phyloP scores from a whole-genome alignment of 1,140 invertebrate species.

The Lycorma delicatula region DNA sequence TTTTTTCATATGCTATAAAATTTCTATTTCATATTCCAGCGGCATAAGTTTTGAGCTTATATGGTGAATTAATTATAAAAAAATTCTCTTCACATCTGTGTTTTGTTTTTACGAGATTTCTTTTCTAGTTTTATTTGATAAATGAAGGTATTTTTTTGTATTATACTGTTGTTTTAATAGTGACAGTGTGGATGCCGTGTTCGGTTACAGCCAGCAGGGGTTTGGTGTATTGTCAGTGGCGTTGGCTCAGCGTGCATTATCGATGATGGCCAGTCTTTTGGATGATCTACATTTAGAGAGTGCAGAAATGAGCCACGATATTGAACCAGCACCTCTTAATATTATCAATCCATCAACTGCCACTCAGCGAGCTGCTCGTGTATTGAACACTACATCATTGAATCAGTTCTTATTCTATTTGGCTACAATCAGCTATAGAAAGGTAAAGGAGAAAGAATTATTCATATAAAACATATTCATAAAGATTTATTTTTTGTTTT shows the following conservation, averaged over 20 bases:
- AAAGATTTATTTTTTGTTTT: too few relatives aligned
- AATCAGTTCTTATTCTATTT: constrained; percentile 78
- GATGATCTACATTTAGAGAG: constrained; percentile 56
- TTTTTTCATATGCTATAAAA: too few relatives aligned
- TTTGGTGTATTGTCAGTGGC: constrained; percentile 76
- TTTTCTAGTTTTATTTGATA: background rate
- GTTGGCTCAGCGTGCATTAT: constrained; percentile 61
- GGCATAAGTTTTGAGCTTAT: too few relatives aligned
- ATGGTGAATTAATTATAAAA: too few relatives aligned
- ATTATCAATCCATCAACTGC: constrained; percentile 52
- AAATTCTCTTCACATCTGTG: background rate
- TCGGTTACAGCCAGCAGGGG: constrained; percentile 55
- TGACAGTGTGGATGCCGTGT: background rate
- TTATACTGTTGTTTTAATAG: background rate
- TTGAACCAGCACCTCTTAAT: constrained; percentile 36
- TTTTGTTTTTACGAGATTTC: background rate
- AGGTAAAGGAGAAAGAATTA: too few relatives aligned
- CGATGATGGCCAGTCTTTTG: constrained; percentile 52
- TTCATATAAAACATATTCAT: too few relatives aligned
- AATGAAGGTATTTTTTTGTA: background rate
- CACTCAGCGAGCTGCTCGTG: constrained; percentile 53
- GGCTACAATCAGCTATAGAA: constrained; percentile 80
- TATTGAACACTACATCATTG: constrained; percentile 52
- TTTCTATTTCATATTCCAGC: too few relatives aligned
- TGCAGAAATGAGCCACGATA: constrained; percentile 19